Conservation (phyloP, 2,113 vertebrate genomes). For the Peucedramus taeniatus region DNA sequence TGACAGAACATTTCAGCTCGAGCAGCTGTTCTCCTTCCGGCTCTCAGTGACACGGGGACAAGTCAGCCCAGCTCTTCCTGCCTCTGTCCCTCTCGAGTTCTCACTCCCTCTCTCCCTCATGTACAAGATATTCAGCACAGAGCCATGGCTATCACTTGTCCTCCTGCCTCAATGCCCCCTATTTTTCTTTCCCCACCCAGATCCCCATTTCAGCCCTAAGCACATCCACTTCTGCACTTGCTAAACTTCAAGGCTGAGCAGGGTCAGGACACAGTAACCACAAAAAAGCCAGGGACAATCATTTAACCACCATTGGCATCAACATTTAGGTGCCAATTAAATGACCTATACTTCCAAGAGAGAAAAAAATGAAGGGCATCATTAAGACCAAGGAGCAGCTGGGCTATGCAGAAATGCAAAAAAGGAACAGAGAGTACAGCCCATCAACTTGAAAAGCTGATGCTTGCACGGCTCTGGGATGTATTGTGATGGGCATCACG, state of each 20-base stretch:
- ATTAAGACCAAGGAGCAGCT: not conserved
- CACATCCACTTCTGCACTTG: not conserved
- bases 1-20: not conserved
- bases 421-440: not conserved
- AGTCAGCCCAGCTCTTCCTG: not conserved
- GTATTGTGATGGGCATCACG: not conserved
- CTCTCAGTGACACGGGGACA: not conserved
- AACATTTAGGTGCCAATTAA: not conserved
- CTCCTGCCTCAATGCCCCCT: not conserved
- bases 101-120: not conserved
- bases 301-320: not conserved
- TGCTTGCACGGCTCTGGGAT: not conserved
- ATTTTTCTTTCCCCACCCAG: not conserved
- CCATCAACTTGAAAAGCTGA: not conserved
- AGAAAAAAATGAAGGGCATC: not conserved
- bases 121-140: not conserved
- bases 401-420: not conserved
- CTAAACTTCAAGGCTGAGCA: not conserved
- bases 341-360: not conserved
- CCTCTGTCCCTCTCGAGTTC: not conserved
- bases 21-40: not conserved
- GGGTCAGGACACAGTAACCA: not conserved
- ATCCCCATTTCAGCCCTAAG: not conserved
- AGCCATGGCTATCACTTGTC: not conserved
- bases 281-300: not conserved